phyloP scores from a whole-genome alignment of 1,140 invertebrate genomes.

The Ctenoplectra terminalis region DNA sequence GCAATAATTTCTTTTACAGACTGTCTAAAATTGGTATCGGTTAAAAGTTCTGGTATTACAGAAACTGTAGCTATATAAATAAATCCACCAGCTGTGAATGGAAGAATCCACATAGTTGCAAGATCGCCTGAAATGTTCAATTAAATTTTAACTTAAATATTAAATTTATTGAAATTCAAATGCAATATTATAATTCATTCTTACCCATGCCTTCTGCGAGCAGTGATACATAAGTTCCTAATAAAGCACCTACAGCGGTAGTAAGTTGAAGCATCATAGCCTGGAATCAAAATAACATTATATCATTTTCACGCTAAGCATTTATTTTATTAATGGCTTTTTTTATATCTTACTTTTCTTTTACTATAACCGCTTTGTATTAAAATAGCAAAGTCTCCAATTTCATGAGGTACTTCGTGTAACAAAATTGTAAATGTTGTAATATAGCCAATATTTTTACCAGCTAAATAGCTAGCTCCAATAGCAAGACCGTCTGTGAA shows the following conservation, averaged over 20 bases:
- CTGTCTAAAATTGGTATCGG: constrained; percentile 92
- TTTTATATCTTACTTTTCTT: constrained; percentile 86
- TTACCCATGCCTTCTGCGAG: constrained; percentile 88
- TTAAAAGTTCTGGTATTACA: constrained; percentile 96
- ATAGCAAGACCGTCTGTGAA: constrained; percentile 98
- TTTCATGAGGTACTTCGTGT: constrained; percentile 99
- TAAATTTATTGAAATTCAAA: background rate
- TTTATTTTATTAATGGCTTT: background rate
- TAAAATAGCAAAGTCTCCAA: constrained; percentile 98
- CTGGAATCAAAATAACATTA: constrained; percentile 79
- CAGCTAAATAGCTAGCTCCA: constrained; percentile 97
- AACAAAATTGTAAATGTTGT: constrained; percentile 97
- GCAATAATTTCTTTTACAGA: constrained; percentile 94
- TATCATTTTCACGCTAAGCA: constrained; percentile 4
- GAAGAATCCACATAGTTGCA: constrained; percentile 93
- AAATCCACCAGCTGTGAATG: constrained; percentile 98
- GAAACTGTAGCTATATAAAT: constrained; percentile 99
- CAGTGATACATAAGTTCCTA: constrained; percentile 94
- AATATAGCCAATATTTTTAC: constrained; percentile 90
- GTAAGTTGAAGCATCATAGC: constrained; percentile 95
- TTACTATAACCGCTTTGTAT: constrained; percentile 96
- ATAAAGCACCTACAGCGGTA: constrained; percentile 97
- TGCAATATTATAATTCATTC: constrained; percentile 27
- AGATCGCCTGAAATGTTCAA: constrained; percentile 85
- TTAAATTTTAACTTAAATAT: constrained; percentile 21